These are phyloP conservation scores for Amphipoea lucens DNA, from an alignment of 2,888 invertebrate genomes.

Conservation along the genomic window DNA sequence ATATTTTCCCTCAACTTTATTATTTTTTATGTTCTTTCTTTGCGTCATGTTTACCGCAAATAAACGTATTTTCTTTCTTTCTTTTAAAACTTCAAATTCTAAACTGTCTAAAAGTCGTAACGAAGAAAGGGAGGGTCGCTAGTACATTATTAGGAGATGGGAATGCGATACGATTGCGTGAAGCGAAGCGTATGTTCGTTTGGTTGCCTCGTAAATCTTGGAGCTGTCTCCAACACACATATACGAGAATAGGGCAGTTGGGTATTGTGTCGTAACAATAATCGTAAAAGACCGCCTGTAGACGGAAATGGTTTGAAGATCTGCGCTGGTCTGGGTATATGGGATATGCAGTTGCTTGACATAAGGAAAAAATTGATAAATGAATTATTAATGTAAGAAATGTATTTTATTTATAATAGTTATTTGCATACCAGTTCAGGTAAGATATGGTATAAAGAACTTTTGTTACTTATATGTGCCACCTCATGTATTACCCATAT, in stretches of 20 bases:
- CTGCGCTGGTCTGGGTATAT: neutral
- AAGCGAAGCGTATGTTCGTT: constrained; percentile 30
- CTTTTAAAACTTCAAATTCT: neutral
- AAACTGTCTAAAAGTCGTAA: neutral
- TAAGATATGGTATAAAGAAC: neutral
- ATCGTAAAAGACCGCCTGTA: constrained; percentile 8
- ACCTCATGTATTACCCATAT: too few relatives aligned
- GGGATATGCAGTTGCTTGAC: neutral
- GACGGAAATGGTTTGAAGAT: constrained; percentile 4
- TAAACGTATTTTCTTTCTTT: neutral
- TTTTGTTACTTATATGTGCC: too few relatives aligned
- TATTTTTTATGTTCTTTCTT: too few relatives aligned
- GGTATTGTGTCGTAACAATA: constrained; percentile 14
- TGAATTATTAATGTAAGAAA: neutral
- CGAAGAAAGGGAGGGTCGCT: neutral
- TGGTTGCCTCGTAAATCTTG: constrained; percentile 55
- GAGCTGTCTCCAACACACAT: constrained; percentile 36
- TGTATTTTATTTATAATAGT: neutral
- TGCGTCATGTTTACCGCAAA: too few relatives aligned
- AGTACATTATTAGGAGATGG: constrained; percentile 18
- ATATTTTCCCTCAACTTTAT: too few relatives aligned
- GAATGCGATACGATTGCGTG: constrained; percentile 30
- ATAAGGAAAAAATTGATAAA: neutral
- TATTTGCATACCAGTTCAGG: neutral
- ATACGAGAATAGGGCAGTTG: constrained; percentile 35